Evolutionary conservation across 1,140 invertebrate genomes (phyloP), one percentile per base, ranked within the genome.

Genomic region (Drosophila ficusphila): DNA sequence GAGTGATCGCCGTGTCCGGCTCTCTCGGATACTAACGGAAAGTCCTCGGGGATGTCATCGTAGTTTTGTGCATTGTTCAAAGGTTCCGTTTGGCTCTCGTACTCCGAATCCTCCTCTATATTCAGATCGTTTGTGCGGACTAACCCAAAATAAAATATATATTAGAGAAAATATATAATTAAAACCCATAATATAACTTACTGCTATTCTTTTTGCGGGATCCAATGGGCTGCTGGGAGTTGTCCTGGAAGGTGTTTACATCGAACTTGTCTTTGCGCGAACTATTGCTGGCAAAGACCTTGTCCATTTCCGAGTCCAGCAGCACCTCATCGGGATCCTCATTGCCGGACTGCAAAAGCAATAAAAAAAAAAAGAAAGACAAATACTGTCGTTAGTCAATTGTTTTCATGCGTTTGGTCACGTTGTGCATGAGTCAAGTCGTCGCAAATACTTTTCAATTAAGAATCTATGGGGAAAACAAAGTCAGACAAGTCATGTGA

Each of bases 251-350:
- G 42, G 92, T 92, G 62, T 93, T 92, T 91, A 95, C 93, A 92
- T 95, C 93, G 90, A 95, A 95, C 69, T 94, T 93, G 39, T 94
- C 93, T 46, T 90, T 89, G 51, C 79, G 79, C 14, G 60, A 38
- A 56, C 54, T 82, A 48, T 73, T 76, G 77, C 82, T 78, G 77
- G 94, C 94, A 91, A 96, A 96, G 62, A 96, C 95, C 92, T 96
- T 96, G 89, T 95, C 95, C 94, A 95, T 96, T 92, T 96, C 95
- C 91, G 95, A 95, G 92, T 96, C 95, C 91, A 96, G 92, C 69
- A 94, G 93, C 68, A 94, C 94, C 90, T 94, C 94, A 89, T 93
- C 92, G 92, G 94, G 93, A 88, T 93, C 90, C 89, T 93, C 93
- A 94, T 94, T 92, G 72, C 93, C 93, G 90, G 93, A 92, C 85